These are phyloP conservation scores for Cirrhinus molitorella DNA, from an alignment of 2,797 vertebrate genomes.

Conservation along the genomic window DNA sequence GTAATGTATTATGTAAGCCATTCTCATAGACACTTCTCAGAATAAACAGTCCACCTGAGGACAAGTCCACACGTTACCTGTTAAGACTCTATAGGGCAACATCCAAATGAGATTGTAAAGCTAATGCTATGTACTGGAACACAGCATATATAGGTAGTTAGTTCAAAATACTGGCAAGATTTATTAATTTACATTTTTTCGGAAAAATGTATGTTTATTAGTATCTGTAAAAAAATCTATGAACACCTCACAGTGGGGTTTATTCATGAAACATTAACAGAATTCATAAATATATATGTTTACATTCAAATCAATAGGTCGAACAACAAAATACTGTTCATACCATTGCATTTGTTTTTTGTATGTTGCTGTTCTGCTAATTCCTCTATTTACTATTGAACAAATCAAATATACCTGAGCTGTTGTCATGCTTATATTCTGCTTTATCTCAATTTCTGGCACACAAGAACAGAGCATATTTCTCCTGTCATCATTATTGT, in stretches of 20 bases:
- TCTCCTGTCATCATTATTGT: neutral
- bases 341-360: too few relatives aligned
- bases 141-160: neutral
- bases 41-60: slow-evolving; percentile 15
- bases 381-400: neutral
- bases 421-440: neutral
- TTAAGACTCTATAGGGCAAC: slow-evolving; percentile 25
- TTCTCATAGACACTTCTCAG: slow-evolving; percentile 3
- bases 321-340: too few relatives aligned
- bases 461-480: neutral
- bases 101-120: slow-evolving; percentile 30
- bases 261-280: neutral
- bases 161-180: neutral
- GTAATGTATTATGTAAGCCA: slow-evolving; percentile 20
- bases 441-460: neutral
- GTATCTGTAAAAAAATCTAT: too few relatives aligned
- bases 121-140: neutral
- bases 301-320: too few relatives aligned
- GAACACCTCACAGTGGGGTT: neutral
- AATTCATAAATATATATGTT: too few relatives aligned
- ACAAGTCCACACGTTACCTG: slow-evolving; percentile 21
- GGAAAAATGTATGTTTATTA: too few relatives aligned
- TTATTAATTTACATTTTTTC: too few relatives aligned
- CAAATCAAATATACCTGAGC: neutral
- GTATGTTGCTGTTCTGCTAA: too few relatives aligned